Base-by-base conservation (phyloP, 2,113 vertebrate genomes). In the Otolemur garnettii region DNA sequence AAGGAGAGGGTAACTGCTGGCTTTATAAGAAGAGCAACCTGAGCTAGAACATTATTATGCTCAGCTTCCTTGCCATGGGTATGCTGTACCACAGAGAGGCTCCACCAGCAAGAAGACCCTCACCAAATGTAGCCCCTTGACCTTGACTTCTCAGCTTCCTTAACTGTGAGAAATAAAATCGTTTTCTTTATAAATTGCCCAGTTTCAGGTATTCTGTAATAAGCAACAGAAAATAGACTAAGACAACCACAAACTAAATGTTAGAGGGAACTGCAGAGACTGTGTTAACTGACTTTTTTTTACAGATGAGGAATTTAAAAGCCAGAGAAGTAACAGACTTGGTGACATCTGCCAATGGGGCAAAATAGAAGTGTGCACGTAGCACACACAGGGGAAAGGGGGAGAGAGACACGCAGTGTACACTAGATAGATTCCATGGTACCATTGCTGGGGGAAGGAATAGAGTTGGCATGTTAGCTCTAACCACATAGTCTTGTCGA, bases 221-320 rank as follows among this genome's bases (percentile, higher is more conserved):
- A 77, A 77, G 74, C 42, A 77, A 77, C 42, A 50, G 74, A 77
- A 77, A 50, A 77, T 9, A 4, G 74, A 77, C 42, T 50, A 50
- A 77, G 42, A 93, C 24, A 59, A 55, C 10, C 53, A 53, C 64
- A 90, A 35, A 33, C 55, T 84, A 87, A 89, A 45, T 50, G 74
- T 19, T 45, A 50, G 28, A 57, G 69, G 68, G 30, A 78, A 60
- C 33, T 33, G 13, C 59, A 75, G 81, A 91, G 71, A 26, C 22
- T 17, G 2, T 30, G 19, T 74, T 90, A 92, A 81, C 64, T 64
- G 69, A 74, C 68, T 69, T 77, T 78, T 87, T 38, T 79, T 59
- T 62, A 92, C 19, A 91, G 28, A 45, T 35, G 9, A 95, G 72
- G 21, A 88, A 87, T 71, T 75, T 77, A 95, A 95, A 33, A 69